phyloP scores from a whole-genome alignment of 2,797 vertebrate species.

The Poliocrania exsul region DNA sequence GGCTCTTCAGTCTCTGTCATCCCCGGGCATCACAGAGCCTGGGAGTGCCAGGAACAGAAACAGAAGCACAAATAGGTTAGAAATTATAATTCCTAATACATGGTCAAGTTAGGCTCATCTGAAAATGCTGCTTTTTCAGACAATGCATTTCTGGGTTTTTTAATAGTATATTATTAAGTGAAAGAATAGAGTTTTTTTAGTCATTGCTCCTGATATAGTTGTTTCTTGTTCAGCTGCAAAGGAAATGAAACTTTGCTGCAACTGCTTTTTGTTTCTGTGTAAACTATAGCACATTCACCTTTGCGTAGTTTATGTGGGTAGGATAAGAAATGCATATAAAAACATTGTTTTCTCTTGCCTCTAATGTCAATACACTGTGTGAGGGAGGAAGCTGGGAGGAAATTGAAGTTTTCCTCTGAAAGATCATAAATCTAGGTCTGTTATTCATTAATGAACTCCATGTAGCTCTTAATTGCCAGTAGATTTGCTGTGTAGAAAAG shows the following conservation, averaged over 20 bases:
- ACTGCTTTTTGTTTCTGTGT: background rate
- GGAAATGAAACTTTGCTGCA: background rate
- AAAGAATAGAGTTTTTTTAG: background rate
- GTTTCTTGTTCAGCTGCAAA: background rate
- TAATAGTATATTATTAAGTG: background rate
- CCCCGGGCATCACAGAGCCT: background rate
- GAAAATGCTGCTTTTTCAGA: background rate
- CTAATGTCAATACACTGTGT: constrained; percentile 12
- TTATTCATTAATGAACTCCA: constrained; percentile 60
- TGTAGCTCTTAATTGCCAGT: background rate
- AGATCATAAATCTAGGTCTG: constrained; percentile 48
- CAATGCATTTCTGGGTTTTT: background rate
- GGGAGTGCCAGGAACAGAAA: accelerated
- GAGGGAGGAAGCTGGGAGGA: constrained; percentile 46
- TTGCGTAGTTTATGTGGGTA: background rate
- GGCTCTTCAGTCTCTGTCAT: background rate
- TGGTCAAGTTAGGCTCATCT: background rate
- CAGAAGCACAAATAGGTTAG: background rate
- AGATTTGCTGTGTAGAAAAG: background rate
- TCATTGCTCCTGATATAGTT: background rate
- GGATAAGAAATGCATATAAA: background rate
- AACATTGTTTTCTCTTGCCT: background rate
- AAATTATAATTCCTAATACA: background rate
- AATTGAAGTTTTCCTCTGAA: constrained; percentile 57
- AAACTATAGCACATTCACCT: background rate